A percentile compares a stretch with the other conserved stretches of the same genome.
phyloP scores from a whole-genome alignment of 2,797 vertebrate genomes.

The Synaphobranchus kaupii region DNA sequence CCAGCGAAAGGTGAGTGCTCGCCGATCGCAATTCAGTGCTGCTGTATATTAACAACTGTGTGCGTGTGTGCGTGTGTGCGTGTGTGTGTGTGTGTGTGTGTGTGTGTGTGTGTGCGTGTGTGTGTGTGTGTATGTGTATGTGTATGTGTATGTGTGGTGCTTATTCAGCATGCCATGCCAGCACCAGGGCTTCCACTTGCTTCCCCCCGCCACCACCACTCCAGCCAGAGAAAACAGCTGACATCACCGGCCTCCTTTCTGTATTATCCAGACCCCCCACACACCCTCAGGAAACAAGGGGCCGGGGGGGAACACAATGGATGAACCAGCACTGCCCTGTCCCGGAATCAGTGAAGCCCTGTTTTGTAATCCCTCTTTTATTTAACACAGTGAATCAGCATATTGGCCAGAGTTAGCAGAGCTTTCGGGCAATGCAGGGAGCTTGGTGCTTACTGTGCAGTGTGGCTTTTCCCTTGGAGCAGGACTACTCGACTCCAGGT shows the following conservation, averaged over 20 bases:
- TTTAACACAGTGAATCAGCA: constrained; percentile 31
- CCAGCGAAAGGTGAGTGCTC: constrained; percentile 47
- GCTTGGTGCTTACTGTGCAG: background rate
- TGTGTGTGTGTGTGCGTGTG: background rate
- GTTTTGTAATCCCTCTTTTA: constrained; percentile 20
- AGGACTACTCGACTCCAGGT: background rate
- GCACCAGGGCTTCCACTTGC: background rate
- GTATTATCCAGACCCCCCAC: background rate
- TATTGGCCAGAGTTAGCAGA: background rate
- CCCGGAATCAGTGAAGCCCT: background rate
- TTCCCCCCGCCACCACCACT: background rate
- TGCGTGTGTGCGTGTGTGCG: too few species aligned
- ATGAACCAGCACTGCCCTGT: background rate
- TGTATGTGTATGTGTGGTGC: background rate
- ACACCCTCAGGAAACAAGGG: background rate
- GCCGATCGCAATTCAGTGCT: background rate
- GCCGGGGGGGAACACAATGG: constrained; percentile 18
- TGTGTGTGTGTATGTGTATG: constrained; percentile 13
- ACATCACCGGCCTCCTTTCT: constrained; percentile 30
- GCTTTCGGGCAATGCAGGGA: background rate
- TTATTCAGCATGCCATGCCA: constrained; percentile 34
- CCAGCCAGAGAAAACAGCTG: constrained; percentile 33
- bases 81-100: background rate
- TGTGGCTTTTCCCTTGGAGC: background rate
- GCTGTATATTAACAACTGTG: background rate